phyloP scores from a whole-genome alignment of 2,797 vertebrate species.

The Notolabrus celidotus region DNA sequence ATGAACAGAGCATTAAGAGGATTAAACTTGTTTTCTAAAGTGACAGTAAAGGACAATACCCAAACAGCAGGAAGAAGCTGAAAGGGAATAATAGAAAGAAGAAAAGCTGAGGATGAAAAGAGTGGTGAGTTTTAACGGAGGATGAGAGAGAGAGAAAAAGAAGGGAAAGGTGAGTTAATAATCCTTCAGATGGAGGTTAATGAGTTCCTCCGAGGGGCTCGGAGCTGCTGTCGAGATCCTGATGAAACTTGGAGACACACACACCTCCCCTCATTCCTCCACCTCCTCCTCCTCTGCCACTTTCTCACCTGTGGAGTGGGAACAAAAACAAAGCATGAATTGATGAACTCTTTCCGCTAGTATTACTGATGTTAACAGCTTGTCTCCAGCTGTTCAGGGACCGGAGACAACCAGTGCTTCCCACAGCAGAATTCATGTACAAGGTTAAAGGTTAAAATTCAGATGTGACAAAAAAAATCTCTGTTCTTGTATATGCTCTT shows the following conservation, averaged over 20 bases:
- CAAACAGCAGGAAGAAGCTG: slow-evolving; percentile 4
- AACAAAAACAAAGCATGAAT: slow-evolving; percentile 48
- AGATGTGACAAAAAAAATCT: not conserved
- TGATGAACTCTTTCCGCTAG: slow-evolving; percentile 42
- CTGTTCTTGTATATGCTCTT: not conserved
- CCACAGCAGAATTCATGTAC: not conserved
- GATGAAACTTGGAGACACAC: slow-evolving; percentile 52
- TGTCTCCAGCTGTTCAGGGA: slow-evolving; percentile 20
- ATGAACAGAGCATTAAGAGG: not conserved
- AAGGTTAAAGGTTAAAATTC: slow-evolving; percentile 1
- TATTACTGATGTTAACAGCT: slow-evolving; percentile 42
- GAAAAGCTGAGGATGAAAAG: slow-evolving; percentile 2
- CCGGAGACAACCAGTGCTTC: not conserved
- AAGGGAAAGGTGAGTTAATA: slow-evolving; percentile 53
- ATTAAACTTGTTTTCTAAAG: not conserved
- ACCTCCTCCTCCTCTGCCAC: not conserved
- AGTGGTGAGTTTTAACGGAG: slow-evolving; percentile 17
- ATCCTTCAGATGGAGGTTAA: slow-evolving; percentile 64
- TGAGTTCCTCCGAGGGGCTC: slow-evolving; percentile 62
- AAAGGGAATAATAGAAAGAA: slow-evolving; percentile 10
- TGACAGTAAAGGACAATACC: not conserved
- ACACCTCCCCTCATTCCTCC: slow-evolving; percentile 10
- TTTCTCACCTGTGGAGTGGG: slow-evolving; percentile 51
- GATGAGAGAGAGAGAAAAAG: slow-evolving; percentile 24
- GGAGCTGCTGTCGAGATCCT: slow-evolving; percentile 49